Evolutionary conservation across 2,888 invertebrate species (phyloP).

Genomic region (Pasiphila rectangulata): DNA sequence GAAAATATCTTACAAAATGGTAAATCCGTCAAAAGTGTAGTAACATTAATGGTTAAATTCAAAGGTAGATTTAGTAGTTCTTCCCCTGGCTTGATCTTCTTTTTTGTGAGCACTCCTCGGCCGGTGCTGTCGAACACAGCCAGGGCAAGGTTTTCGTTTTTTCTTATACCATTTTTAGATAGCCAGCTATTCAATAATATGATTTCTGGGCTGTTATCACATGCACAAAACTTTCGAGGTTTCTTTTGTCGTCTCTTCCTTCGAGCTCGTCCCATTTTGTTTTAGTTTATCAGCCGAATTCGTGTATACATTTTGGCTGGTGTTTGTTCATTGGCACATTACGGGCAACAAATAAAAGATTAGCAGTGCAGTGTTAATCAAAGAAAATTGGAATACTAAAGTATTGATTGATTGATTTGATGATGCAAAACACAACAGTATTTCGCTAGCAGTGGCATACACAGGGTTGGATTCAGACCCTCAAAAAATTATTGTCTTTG

Average conservation of each 20-base stretch:
- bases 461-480: too few relatives aligned
- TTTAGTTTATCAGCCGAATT: background rate
- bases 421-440: too few relatives aligned
- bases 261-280: slow-evolving; percentile 76
- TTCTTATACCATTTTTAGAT: slow-evolving; percentile 75
- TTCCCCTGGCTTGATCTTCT: slow-evolving; percentile 77
- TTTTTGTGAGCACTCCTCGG: slow-evolving; percentile 86
- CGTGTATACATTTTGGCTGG: background rate
- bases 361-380: too few relatives aligned
- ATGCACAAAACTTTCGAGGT: slow-evolving; percentile 51
- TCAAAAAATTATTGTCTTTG: too few relatives aligned
- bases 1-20: slow-evolving; percentile 74
- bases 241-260: slow-evolving; percentile 62
- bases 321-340: background rate
- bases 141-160: slow-evolving; percentile 79
- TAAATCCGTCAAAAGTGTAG: slow-evolving; percentile 77
- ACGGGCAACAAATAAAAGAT: too few relatives aligned
- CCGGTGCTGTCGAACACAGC: slow-evolving; percentile 84
- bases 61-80: slow-evolving; percentile 82
- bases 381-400: too few relatives aligned
- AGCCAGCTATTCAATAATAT: slow-evolving; percentile 80
- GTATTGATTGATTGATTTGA: too few relatives aligned
- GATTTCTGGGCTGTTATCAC: slow-evolving; percentile 59
- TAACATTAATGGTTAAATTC: slow-evolving; percentile 80
- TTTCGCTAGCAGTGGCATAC: too few relatives aligned